These are phyloP conservation scores for Oscheius sp. DNA, from an alignment of 2,888 invertebrate genomes.

Conservation along the genomic window DNA sequence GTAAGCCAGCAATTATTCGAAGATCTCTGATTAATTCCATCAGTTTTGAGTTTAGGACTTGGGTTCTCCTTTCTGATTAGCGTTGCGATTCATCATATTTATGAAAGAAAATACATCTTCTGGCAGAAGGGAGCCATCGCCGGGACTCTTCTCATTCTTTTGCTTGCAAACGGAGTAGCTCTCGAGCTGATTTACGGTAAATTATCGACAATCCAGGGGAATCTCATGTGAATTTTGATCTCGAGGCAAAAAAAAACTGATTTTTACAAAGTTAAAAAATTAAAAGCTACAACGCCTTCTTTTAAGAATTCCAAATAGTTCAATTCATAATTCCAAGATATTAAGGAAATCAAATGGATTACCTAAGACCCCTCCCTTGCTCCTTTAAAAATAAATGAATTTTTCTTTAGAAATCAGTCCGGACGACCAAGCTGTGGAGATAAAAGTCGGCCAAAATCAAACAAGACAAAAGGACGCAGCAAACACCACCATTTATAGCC, in stretches of 20 bases:
- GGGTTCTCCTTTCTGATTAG: constrained; percentile 6
- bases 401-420: too few species aligned
- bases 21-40: too few species aligned
- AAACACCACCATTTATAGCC: too few species aligned
- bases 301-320: background rate
- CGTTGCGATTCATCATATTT: background rate
- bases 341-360: background rate
- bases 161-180: background rate
- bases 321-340: background rate
- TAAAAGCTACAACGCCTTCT: background rate
- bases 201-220: background rate
- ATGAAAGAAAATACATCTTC: background rate
- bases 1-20: too few species aligned
- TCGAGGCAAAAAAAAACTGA: background rate
- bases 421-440: too few species aligned
- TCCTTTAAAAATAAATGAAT: too few species aligned
- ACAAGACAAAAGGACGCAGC: too few species aligned
- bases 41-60: too few species aligned
- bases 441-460: too few species aligned
- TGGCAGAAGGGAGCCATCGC: background rate
- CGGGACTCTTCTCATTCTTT: background rate
- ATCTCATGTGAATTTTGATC: too few species aligned
- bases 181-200: background rate
- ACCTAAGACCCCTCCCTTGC: too few species aligned
- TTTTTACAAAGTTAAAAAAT: background rate